Base-by-base conservation (phyloP, 2,888 invertebrate species). In the Ectemnius cavifrons region DNA sequence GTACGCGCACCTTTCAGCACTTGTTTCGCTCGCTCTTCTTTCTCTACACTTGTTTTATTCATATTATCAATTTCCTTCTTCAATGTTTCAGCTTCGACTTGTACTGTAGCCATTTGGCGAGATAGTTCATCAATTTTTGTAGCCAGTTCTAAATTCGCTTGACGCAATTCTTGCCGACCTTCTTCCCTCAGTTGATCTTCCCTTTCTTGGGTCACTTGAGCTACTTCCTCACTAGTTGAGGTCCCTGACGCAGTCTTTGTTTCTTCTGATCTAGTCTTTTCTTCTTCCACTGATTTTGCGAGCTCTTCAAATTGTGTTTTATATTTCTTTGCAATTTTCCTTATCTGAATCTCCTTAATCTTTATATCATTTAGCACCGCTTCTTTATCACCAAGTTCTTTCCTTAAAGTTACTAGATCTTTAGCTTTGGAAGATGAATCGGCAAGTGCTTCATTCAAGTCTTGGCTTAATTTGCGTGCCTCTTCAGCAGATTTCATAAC, bases 321-420 rank as follows among this genome's bases (percentile, higher is more conserved):
- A 89, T 98, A 98, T 86, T 97, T 97, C 86, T 97, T 96, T 5
- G 98, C 98, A 81, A 98, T 97, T 89, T 96, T 97, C 82, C 96
- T 94, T 52, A 97, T 94, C 89, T 95, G 94, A 79, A 94, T 91
- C 89, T 95, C 95, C 83, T 95, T 95, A 84, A 94, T 95, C 77
- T 93, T 93, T 16, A 94, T 93, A 80, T 96, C 95, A 56, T 92
- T 93, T 14, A 96, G 91, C 27, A 93, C 92, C 1, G 93, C 93
- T 79, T 95, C 95, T 88, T 95, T 96, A 18, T 92, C 92, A 5
- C 93, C 92, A 4, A 95, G 86, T 64, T 95, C 95, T 85, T 95
- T 95, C 20, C 92, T 93, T 14, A 95, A 86, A 85, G 94, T 94
- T 6, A 93, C 90, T 64, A 95, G 92, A 56, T 94, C 94, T 77